Evolutionary conservation across 1,140 invertebrate species (phyloP), one percentile per base, ranked within the genome.

Genomic region (Pachyrhynchus sulphureomaculatus): DNA sequence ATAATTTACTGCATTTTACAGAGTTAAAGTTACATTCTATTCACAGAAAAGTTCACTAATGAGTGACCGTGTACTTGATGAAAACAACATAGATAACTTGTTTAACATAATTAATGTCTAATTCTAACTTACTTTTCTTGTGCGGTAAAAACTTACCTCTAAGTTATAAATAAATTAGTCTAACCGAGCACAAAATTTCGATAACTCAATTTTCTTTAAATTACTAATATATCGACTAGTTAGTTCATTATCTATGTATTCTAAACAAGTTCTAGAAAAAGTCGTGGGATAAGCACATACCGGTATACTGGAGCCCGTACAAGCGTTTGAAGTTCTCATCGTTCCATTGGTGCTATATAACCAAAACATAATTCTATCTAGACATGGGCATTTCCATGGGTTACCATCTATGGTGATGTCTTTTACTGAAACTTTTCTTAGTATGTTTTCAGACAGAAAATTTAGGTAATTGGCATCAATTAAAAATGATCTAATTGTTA

Each of bases 361-460:
- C 66, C 66, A 67, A 36, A 36, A 44, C 12, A 44, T 21, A 20
- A 67, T 67, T 21, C 34, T 48, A n/a, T 62, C 57, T 18, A 67
- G 29, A 51, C 63, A 65, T 1, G 62, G 58, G 37, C 66, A 67
- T 18, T 57, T 62, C 63, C 62, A 67, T 21, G 66, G 66, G 56
- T 65, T 65, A 20, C 37, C 44, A 41, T 67, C 41, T 5, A 65
- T 1, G 1, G 45, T 54, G 15, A 67, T 23, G 34, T 62, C 36
- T 37, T 62, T 62, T 2, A 62, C 62, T 2, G 53, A 17, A 5
- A 67, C 12, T 41, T 65, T 65, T 17, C 53, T 48, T 15, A 67
- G 34, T 13, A 65, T 5, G 32, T 65, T 32, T 6, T 64, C 62
- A 2, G 62, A 23, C 8, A 67, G 12, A 41, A 55, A 67, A 41